Percentiles rank a stretch among this genome's conserved stretches.
These are phyloP conservation scores for Dynastes tityus DNA, from an alignment of 2,888 invertebrate species.

Conservation along the genomic window DNA sequence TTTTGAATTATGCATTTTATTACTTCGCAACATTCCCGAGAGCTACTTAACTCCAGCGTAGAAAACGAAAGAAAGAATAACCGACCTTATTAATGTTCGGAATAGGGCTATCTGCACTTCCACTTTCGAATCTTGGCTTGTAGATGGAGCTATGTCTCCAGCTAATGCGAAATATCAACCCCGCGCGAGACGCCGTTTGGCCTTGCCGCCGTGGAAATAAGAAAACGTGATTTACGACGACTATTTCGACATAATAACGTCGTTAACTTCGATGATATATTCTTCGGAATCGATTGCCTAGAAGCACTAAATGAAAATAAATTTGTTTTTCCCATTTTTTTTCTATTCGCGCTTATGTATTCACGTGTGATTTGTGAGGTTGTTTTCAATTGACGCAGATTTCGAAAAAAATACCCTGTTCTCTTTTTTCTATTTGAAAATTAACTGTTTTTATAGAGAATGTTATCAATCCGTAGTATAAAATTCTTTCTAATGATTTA, in stretches of 20 bases:
- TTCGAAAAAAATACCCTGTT: slow-evolving; percentile 12
- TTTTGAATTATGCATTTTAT: slow-evolving; percentile 60
- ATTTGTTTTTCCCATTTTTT: slow-evolving; percentile 44
- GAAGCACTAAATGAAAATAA: slow-evolving; percentile 42
- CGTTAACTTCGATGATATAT: slow-evolving; percentile 47
- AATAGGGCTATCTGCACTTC: slow-evolving; percentile 4
- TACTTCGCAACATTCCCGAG: slow-evolving; percentile 53
- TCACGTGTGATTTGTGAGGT: slow-evolving; percentile 53
- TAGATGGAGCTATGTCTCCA: slow-evolving; percentile 58
- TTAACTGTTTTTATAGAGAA: slow-evolving; percentile 21
- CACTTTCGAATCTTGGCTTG: slow-evolving; percentile 57
- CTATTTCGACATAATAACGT: slow-evolving; percentile 57
- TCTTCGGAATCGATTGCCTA: slow-evolving; percentile 47
- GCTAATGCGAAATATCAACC: slow-evolving; percentile 19
- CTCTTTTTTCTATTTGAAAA: slow-evolving; percentile 27
- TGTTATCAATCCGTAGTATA: too few species aligned
- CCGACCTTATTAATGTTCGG: slow-evolving; percentile 11
- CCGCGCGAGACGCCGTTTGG: slow-evolving; percentile 59
- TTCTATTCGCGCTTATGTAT: slow-evolving; percentile 47
- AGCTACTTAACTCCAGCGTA: slow-evolving; percentile 26
- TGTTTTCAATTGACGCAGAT: slow-evolving; percentile 44
- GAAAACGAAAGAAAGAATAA: slow-evolving; percentile 36
- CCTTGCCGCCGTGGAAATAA: slow-evolving; percentile 58
- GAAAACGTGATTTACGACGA: slow-evolving; percentile 63
- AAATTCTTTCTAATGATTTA: too few species aligned